phyloP scores from a whole-genome alignment of 2,113 vertebrate genomes.

The Columba janthina region DNA sequence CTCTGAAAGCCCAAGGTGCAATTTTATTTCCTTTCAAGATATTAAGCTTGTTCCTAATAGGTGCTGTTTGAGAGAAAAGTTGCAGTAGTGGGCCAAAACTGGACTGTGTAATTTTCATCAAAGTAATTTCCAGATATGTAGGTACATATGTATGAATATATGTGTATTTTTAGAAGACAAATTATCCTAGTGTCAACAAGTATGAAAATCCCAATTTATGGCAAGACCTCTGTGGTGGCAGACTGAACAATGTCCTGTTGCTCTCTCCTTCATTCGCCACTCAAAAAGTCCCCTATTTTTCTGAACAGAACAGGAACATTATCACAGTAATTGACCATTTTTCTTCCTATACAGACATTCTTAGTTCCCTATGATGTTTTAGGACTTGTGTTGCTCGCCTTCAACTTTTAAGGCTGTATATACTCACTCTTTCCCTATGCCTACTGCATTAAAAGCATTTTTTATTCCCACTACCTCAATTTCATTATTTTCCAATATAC shows the following conservation, averaged over 20 bases:
- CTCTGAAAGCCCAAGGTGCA: neutral
- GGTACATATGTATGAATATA: neutral
- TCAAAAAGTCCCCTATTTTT: neutral
- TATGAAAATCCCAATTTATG: neutral
- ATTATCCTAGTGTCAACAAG: neutral
- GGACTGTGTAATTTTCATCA: neutral
- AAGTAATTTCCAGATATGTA: neutral
- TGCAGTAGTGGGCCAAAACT: neutral
- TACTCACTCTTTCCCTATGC: neutral
- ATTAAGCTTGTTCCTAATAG: neutral
- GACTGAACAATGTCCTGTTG: neutral
- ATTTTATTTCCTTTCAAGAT: neutral
- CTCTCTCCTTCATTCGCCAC: neutral
- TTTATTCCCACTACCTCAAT: neutral
- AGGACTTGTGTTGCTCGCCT: neutral
- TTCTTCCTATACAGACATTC: neutral
- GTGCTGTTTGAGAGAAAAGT: neutral
- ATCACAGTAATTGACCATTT: neutral
- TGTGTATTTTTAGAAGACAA: neutral
- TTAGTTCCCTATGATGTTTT: neutral
- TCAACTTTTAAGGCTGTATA: neutral
- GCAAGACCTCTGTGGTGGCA: neutral
- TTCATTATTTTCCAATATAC: slow-evolving; percentile 17
- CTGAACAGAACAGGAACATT: neutral
- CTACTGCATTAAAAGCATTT: neutral